Conservation (phyloP, 2,888 invertebrate genomes). For the Rhogogaster chlorosoma region DNA sequence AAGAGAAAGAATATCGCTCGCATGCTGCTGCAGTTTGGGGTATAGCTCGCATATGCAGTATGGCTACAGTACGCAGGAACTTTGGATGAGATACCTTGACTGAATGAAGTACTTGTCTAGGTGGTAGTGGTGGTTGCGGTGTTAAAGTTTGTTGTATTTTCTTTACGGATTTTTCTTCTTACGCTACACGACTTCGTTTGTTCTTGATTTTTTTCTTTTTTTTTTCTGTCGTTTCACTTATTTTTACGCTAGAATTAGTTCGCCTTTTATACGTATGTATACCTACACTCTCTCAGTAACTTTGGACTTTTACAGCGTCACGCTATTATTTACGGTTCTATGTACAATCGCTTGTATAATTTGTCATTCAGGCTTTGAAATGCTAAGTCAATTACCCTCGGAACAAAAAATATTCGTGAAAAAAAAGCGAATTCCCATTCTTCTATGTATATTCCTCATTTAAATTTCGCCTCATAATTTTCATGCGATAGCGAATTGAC, state of each 20-base stretch:
- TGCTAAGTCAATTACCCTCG: constrained; percentile 2
- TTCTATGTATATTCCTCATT: not conserved
- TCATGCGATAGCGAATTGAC: not conserved
- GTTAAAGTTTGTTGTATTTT: not conserved
- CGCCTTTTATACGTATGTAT: not conserved
- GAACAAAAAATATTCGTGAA: not conserved
- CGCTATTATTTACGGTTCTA: constrained; percentile 7
- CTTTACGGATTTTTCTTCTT: constrained; percentile 11
- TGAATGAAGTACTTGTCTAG: constrained; percentile 24
- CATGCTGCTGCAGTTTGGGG: not conserved
- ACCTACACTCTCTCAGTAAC: not conserved
- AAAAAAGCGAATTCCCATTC: not conserved
- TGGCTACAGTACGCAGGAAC: not conserved
- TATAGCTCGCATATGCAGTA: not conserved
- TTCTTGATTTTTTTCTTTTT: not conserved
- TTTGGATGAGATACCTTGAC: constrained; percentile 44
- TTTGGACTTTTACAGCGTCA: not conserved
- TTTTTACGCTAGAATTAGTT: not conserved
- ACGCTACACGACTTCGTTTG: not conserved
- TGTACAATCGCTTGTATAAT: constrained; percentile 8
- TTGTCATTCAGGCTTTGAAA: constrained; percentile 2
- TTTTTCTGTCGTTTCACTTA: not conserved
- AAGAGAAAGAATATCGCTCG: constrained; percentile 32
- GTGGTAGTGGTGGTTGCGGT: not conserved
- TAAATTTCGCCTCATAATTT: not conserved